phyloP scores from a whole-genome alignment of 2,113 vertebrate genomes.

The Procavia capensis region DNA sequence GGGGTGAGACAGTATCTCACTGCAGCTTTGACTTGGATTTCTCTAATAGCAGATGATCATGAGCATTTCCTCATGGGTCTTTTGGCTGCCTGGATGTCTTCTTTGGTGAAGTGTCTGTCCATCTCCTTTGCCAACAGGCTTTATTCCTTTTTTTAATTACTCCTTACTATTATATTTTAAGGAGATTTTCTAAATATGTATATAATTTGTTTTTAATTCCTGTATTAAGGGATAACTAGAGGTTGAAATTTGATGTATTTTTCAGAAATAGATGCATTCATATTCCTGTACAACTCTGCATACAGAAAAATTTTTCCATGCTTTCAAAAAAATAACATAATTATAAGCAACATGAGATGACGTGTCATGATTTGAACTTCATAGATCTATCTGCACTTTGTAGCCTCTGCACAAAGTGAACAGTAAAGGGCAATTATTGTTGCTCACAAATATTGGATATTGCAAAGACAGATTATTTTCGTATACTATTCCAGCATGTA shows the following conservation, averaged over 20 bases:
- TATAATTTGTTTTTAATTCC: neutral
- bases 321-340: neutral
- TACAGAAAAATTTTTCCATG: neutral
- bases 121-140: no score
- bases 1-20: no score
- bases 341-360: neutral
- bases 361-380: neutral
- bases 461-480: neutral
- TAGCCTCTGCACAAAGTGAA: neutral
- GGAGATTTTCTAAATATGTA: neutral
- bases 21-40: no score
- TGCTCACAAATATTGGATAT: neutral
- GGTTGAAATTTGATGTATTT: neutral
- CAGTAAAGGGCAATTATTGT: neutral
- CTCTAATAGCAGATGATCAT: no score
- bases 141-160: neutral
- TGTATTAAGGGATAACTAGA: neutral
- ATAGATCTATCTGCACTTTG: neutral
- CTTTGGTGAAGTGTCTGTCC: no score
- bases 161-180: neutral
- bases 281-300: neutral
- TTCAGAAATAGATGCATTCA: neutral
- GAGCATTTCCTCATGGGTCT: no score
- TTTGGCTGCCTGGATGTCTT: no score
- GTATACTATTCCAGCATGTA: neutral